These are phyloP conservation scores for Rana temporaria DNA, from an alignment of 2,113 vertebrate species.

Conservation along the genomic window DNA sequence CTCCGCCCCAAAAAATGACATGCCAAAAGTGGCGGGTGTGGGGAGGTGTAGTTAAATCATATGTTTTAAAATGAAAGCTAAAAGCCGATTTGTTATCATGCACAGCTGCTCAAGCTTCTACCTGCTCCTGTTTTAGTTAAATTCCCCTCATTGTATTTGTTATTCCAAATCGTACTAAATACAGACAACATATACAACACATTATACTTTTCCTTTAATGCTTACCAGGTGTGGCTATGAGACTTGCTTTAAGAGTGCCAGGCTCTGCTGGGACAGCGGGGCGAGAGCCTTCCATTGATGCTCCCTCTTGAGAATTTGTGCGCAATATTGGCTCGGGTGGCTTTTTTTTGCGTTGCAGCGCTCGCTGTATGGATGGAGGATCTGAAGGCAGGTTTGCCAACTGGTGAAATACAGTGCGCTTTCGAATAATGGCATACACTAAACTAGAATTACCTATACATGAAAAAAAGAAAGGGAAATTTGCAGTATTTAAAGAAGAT, in stretches of 20 bases:
- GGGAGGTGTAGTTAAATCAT: no score
- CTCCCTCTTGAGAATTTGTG: conserved; percentile 89
- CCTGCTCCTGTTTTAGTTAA: no score
- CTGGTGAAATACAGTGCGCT: conserved; percentile 94
- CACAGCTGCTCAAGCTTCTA: no score
- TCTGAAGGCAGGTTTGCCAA: conserved; percentile 93
- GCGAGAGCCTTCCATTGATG: conserved; percentile 94
- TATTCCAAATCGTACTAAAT: no score
- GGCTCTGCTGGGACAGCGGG: conserved; percentile 94
- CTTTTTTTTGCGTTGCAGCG: conserved; percentile 88
- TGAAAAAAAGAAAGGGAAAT: neutral
- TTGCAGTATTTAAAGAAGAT: neutral
- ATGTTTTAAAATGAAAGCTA: no score
- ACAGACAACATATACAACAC: neutral
- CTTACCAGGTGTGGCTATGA: conserved; percentile 92
- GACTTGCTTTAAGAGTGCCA: conserved; percentile 90
- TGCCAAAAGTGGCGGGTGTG: no score
- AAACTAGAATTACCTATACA: conserved; percentile 92
- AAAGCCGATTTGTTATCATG: no score
- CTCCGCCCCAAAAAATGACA: no score
- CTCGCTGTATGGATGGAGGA: conserved; percentile 86
- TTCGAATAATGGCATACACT: conserved; percentile 97
- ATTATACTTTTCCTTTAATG: neutral
- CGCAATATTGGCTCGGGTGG: conserved; percentile 87
- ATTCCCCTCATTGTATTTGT: no score